Base-by-base conservation (phyloP, 2,113 vertebrate species). In the Scatophagus argus region DNA sequence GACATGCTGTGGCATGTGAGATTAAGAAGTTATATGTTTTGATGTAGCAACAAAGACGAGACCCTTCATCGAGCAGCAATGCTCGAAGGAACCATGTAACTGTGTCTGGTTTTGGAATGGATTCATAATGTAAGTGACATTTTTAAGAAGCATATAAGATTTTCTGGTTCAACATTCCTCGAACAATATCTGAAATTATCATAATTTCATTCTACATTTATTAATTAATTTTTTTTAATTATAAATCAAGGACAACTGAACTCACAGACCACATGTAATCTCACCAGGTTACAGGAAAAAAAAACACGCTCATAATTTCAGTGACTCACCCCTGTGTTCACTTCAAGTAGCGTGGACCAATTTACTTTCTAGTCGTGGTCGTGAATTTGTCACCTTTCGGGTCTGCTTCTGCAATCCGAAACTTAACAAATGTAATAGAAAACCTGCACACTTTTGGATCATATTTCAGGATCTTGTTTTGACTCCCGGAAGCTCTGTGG, bases 401-500 rank as follows among this genome's bases (percentile, higher is more conserved):
- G 0, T n/a, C 19, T 25, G 2, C n/a, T 54, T 54, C 27, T 13
- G 31, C 3, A 13, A n/a, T n/a, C n/a, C n/a, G 38, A 43, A 7
- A 17, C 17, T 29, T 44, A 39, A 46, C 31, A 27, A 3, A 8
- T n/a, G 64, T 78, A 23, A 9, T 49, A 36, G 2, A 68, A 46
- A 8, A 32, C 10, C 61, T 3, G 54, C 70, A 78, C 56, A 43
- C 27, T 27, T 38, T 39, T 25, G 32, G 14, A 51, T 80, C 46
- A 23, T 13, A 17, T 72, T 75, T 46, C 68, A 61, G 61, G 62
- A 82, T 84, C 51, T 34, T 66, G 68, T 47, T 79, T 59, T 72
- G 59, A 74, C 31, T 47, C 14, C 38, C 52, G 41, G 44, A 76
- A 34, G 46, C 55, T 39, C 3, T 54, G 38, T 32, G 36, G 6